Base-by-base conservation (phyloP, 30 jellyfish, hydroid and myxozoan genomes). In the Hydractinia symbiolongicarpus region DNA sequence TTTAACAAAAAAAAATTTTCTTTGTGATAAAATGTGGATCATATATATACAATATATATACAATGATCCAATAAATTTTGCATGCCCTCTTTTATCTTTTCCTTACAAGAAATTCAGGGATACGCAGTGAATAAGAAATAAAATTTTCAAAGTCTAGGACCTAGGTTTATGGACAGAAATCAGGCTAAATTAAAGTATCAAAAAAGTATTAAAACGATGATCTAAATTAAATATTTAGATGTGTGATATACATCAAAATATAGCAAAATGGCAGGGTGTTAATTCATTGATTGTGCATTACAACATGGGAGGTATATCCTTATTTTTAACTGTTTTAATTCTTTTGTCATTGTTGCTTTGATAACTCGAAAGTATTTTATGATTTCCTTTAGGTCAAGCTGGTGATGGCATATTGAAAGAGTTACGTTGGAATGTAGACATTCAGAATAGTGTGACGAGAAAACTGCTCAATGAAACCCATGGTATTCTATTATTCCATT, bases 391-490 rank as follows among this genome's bases (percentile, higher is more conserved):
- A 16, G 19, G 15, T 58, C 51, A 51, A 51, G 61, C 60, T 8
- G 5, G 50, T 7, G 56, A 51, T 40, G 7, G 15, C 49, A 54
- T 8, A 7, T 64, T 88, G 8, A 83, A 79, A 77, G 89, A 72
- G 71, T 53, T 90, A 76, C 79, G 85, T 9, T 90, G 95, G 97
- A 85, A 83, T 61, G 86, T 88, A 8, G 94, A 86, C 70, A 58
- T 55, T 82, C 97, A 90, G 68, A 84, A 67, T 55, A 72, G 86
- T 76, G 75, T 83, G 66, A 81, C 52, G 53, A 88, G 96, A 17
- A 86, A 86, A 69, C 89, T 90, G 21, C 62, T 86, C 50, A 90
- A 90, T 67, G 97, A 90, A 74, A 82, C 97, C 4, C 97, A 87
- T 77, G 94, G 97, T 90, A 81, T 30, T 30, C 44, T 30, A 30